phyloP scores from a whole-genome alignment of 2,113 vertebrate genomes.

The Tympanuchus pallidicinctus region DNA sequence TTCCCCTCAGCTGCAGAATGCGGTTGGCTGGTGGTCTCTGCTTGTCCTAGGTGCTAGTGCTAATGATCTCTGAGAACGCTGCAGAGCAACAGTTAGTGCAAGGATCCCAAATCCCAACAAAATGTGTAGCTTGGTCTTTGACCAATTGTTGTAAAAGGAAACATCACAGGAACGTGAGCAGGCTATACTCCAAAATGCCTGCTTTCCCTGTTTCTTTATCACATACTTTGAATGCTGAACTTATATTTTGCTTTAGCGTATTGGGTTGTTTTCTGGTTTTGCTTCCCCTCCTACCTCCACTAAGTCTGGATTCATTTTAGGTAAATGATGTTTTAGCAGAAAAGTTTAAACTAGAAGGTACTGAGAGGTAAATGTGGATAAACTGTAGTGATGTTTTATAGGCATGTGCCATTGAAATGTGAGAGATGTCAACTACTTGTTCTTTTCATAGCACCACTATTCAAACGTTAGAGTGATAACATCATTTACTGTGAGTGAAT shows the following conservation, averaged over 20 bases:
- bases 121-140: background rate
- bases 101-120: background rate
- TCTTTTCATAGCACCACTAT: background rate
- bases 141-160: background rate
- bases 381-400: background rate
- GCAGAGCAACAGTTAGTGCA: background rate
- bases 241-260: background rate
- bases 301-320: background rate
- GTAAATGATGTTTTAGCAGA: background rate
- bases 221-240: background rate
- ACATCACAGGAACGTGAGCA: background rate
- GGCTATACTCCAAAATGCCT: background rate
- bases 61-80: background rate
- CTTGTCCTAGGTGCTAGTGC: background rate
- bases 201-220: background rate
- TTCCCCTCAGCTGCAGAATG: background rate
- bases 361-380: background rate
- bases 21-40: background rate
- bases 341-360: background rate
- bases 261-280: background rate
- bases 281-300: background rate
- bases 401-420: background rate
- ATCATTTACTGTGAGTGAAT: background rate
- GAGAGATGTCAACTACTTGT: background rate
- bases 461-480: background rate